Evolutionary conservation across 2,888 invertebrate species (phyloP).

Genomic region (Heliconius ismenius): DNA sequence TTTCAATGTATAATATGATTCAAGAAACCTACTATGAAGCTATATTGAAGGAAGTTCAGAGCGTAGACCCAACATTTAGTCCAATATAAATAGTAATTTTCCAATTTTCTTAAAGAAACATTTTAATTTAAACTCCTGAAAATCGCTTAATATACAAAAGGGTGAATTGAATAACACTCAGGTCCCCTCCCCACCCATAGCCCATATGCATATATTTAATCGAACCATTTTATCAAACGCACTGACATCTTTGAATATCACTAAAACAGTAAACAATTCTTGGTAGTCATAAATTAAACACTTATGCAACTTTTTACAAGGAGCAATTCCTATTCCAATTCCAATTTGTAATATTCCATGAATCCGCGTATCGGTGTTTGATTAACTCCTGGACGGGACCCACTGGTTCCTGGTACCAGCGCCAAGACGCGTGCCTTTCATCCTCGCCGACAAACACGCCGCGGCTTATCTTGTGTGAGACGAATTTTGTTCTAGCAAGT

Average conservation of each 20-base stretch:
- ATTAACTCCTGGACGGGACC: slow-evolving; percentile 58
- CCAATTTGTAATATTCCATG: slow-evolving; percentile 52
- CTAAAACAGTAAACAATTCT: not conserved
- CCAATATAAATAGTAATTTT: too few species aligned
- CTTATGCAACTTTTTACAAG: slow-evolving; percentile 24
- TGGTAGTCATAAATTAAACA: slow-evolving; percentile 21
- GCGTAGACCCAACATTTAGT: too few species aligned
- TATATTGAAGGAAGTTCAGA: too few species aligned
- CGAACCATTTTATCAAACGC: not conserved
- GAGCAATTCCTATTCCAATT: not conserved
- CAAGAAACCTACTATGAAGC: too few species aligned
- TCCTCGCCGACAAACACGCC: slow-evolving; percentile 73
- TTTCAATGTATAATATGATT: too few species aligned
- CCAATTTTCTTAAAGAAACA: not conserved
- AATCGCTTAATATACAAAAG: too few species aligned
- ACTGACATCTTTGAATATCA: not conserved
- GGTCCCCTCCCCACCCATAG: too few species aligned
- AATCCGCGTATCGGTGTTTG: slow-evolving; percentile 66
- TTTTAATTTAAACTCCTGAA: too few species aligned
- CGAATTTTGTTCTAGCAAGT: slow-evolving; percentile 74
- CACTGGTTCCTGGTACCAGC: slow-evolving; percentile 70
- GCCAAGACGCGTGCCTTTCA: slow-evolving; percentile 70
- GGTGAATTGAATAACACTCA: too few species aligned
- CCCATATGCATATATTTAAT: too few species aligned
- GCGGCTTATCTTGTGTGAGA: slow-evolving; percentile 73